phyloP scores from a whole-genome alignment of 2,797 vertebrate species.

The Sebastes ruberrimus region DNA sequence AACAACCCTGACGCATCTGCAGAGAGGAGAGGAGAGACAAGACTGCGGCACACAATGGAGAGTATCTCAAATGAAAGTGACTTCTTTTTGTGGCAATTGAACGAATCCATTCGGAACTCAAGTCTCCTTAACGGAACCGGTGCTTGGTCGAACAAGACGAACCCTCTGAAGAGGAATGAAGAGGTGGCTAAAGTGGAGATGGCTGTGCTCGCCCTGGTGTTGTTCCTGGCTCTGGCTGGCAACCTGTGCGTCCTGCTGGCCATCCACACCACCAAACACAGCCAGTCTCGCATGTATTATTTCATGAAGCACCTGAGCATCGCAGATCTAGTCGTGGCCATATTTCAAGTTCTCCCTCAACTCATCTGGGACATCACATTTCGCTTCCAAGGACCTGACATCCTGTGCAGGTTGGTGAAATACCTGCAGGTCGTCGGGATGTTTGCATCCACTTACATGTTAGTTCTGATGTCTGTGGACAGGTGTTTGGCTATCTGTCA shows the following conservation, averaged over 20 bases:
- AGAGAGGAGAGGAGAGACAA: conserved; percentile 15
- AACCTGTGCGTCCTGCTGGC: conserved; percentile 93
- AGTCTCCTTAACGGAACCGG: conserved; percentile 61
- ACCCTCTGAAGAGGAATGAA: conserved; percentile 88
- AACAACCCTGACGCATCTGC: conserved; percentile 51
- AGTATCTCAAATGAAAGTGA: conserved; percentile 65
- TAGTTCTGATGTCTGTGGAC: conserved; percentile 94
- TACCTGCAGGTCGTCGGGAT: conserved; percentile 96
- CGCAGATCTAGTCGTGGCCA: conserved; percentile 91
- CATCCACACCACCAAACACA: conserved; percentile 90
- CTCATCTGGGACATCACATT: conserved; percentile 97
- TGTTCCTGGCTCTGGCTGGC: conserved; percentile 89
- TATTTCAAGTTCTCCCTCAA: conserved; percentile 95
- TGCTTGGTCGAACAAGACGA: conserved; percentile 78
- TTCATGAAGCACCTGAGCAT: conserved; percentile 98
- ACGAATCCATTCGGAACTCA: conserved; percentile 76
- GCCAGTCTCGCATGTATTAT: conserved; percentile 93
- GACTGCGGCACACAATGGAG: conserved; percentile 69
- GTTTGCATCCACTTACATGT: conserved; percentile 96
- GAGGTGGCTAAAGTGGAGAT: conserved; percentile 94
- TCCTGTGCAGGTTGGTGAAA: conserved; percentile 91
- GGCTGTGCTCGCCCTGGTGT: conserved; percentile 89
- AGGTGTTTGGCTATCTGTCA: conserved; percentile 95
- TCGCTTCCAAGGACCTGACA: conserved; percentile 92
- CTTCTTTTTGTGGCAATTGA: conserved; percentile 63